Evolutionary conservation across 1,140 invertebrate species (phyloP).

Genomic region (Drosophila aff.): DNA sequence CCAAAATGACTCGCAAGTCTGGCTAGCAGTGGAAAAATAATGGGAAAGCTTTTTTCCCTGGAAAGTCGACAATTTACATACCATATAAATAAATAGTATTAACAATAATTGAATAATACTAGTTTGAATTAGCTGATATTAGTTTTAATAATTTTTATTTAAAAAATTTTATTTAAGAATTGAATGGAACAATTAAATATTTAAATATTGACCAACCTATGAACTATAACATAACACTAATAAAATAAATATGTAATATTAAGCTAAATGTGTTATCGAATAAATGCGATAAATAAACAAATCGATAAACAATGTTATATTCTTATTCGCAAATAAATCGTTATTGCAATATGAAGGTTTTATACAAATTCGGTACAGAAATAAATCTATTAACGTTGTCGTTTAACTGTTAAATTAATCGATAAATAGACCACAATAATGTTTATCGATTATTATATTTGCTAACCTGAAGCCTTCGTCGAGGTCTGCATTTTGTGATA

Average conservation of each 20-base stretch:
- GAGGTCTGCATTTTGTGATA: background rate
- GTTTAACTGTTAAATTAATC: too few species aligned
- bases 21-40: constrained; percentile 38
- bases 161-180: too few species aligned
- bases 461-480: too few species aligned
- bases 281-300: background rate
- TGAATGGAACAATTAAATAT: too few species aligned
- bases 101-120: background rate
- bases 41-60: background rate
- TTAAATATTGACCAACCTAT: too few species aligned
- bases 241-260: too few species aligned
- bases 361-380: background rate
- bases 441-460: background rate
- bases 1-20: constrained; percentile 48
- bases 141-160: background rate
- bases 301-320: background rate
- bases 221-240: too few species aligned
- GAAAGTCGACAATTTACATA: constrained; percentile 7
- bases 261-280: too few species aligned
- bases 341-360: background rate
- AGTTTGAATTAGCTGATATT: background rate
- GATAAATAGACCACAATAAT: too few species aligned
- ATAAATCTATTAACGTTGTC: background rate
- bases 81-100: background rate
- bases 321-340: background rate